Evolutionary conservation across 2,888 invertebrate species (phyloP).

Genomic region (Trichacis sp.): DNA sequence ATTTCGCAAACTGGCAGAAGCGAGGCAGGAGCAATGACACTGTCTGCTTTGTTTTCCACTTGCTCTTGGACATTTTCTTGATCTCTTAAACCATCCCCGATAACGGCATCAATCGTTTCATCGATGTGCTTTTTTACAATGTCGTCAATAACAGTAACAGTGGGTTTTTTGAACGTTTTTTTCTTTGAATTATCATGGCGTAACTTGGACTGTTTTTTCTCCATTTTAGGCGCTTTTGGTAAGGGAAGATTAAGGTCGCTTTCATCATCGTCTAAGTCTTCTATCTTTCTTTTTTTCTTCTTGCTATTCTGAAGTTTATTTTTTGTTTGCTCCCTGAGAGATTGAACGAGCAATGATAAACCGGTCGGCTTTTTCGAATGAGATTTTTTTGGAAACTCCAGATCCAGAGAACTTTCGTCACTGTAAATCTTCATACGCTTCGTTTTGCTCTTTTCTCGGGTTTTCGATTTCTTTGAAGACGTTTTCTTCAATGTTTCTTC

Average conservation of each 20-base stretch:
- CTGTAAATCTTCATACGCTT: conserved; percentile 55
- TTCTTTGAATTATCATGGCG: conserved; percentile 7
- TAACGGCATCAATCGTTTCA: conserved; percentile 55
- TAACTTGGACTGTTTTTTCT: neutral
- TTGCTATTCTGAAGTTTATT: conserved; percentile 33
- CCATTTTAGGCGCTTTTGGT: neutral
- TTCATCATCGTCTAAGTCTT: conserved; percentile 25
- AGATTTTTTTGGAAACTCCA: conserved; percentile 34
- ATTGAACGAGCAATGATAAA: conserved; percentile 57
- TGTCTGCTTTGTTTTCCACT: neutral
- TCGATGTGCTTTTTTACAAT: conserved; percentile 46
- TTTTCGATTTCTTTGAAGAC: conserved; percentile 16
- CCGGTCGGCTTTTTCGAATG: conserved; percentile 49
- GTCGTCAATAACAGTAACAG: conserved; percentile 3
- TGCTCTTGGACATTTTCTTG: neutral
- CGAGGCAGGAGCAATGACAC: neutral
- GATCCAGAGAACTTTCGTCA: conserved; percentile 62
- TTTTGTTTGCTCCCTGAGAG: conserved; percentile 55
- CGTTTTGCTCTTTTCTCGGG: conserved; percentile 16
- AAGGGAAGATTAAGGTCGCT: conserved; percentile 25
- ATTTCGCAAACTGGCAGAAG: neutral
- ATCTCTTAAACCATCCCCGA: conserved; percentile 26
- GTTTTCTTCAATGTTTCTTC: conserved; percentile 18
- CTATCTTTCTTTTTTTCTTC: conserved; percentile 46
- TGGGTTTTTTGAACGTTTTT: conserved; percentile 26